Conservation (phyloP, 2,113 vertebrate species). For the Apodemus sylvaticus region DNA sequence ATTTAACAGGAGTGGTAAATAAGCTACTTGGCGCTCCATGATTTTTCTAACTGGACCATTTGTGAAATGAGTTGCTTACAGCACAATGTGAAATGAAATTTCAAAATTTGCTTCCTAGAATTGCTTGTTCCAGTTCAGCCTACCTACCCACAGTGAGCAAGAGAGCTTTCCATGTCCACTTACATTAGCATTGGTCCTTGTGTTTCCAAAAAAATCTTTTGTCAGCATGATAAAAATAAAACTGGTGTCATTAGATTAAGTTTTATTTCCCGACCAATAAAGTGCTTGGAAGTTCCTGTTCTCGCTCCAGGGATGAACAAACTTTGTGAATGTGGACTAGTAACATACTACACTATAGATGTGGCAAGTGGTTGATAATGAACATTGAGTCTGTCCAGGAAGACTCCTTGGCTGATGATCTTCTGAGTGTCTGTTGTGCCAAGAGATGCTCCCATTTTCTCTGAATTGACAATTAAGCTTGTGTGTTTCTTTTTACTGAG, state of each 20-base stretch:
- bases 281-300: neutral
- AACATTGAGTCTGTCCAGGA: neutral
- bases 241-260: neutral
- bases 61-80: neutral
- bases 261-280: neutral
- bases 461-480: neutral
- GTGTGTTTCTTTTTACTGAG: neutral
- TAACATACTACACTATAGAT: neutral
- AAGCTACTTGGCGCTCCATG: neutral
- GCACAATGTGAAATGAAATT: neutral
- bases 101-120: neutral
- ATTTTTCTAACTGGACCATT: neutral
- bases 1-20: neutral
- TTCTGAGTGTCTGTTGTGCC: neutral
- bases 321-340: neutral
- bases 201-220: neutral
- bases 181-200: neutral
- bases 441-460: neutral
- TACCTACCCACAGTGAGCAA: neutral
- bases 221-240: neutral
- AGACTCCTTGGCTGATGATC: neutral
- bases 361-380: fast-evolving
- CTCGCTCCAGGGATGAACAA: neutral
- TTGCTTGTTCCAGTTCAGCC: slow-evolving; percentile 12
- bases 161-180: neutral